A percentile compares a stretch with the other conserved stretches of the same genome.
These are phyloP conservation scores for Aegithalos caudatus DNA, from an alignment of 2,113 vertebrate species.

Conservation along the genomic window DNA sequence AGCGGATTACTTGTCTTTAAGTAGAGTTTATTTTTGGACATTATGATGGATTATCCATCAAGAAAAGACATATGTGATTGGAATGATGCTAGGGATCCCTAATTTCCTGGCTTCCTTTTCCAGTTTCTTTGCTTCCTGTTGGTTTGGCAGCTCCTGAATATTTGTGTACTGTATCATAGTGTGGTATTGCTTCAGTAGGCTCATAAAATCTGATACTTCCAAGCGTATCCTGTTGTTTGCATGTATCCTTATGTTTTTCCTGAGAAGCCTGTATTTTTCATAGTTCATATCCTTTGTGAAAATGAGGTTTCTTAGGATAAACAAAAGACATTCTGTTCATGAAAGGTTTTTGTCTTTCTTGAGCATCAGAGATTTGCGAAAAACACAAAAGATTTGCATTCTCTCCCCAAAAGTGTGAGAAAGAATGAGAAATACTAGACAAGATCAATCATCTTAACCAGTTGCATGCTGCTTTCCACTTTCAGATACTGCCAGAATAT, in stretches of 20 bases:
- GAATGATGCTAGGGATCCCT: not conserved
- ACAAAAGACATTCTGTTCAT: not conserved
- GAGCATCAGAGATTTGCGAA: not conserved
- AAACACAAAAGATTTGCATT: not conserved
- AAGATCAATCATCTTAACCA: not conserved
- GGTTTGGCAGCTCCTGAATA: not conserved
- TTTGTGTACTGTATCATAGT: not conserved
- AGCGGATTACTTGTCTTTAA: not conserved
- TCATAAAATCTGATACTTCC: not conserved
- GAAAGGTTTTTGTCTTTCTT: not conserved
- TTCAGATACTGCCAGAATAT: not conserved
- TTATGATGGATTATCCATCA: not conserved
- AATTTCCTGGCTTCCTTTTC: not conserved
- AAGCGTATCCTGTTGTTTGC: not conserved
- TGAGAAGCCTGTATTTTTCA: not conserved
- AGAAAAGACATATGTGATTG: not conserved
- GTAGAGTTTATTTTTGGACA: slow-evolving; percentile 18
- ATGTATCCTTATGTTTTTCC: not conserved
- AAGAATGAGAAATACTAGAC: not conserved
- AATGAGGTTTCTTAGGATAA: not conserved
- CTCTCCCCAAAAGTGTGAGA: not conserved
- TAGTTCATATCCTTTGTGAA: not conserved
- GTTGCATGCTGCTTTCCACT: not conserved
- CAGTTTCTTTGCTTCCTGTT: not conserved
- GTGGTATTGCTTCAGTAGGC: not conserved